Conservation (phyloP, 64 coral and sea anemone species). For the Dendronephthya gigantea region DNA sequence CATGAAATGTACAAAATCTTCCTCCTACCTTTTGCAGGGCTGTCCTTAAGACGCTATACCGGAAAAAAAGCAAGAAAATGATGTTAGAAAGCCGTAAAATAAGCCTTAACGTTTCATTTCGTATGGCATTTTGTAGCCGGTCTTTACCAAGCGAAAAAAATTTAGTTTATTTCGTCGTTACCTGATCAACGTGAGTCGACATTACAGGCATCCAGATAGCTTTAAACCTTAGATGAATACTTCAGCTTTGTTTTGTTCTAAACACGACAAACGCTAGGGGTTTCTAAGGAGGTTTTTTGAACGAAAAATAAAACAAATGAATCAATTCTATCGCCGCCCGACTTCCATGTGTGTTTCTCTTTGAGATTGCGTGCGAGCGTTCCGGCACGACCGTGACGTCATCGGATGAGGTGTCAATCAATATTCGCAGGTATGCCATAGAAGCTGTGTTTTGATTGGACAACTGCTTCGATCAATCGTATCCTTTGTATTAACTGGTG, state of each 20-base stretch:
- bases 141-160: not conserved
- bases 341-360: slow-evolving; percentile 14
- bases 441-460: not conserved
- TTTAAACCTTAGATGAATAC: not conserved
- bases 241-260: not conserved
- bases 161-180: not conserved
- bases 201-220: slow-evolving; percentile 10
- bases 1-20: not conserved
- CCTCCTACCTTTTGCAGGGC: not conserved
- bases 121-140: not conserved
- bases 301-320: slow-evolving; percentile 1
- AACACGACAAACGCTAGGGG: not conserved
- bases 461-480: not conserved
- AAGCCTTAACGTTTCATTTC: not conserved
- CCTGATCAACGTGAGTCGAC: slow-evolving; percentile 7
- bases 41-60: slow-evolving; percentile 5
- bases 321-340: not conserved
- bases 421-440: not conserved
- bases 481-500: not conserved
- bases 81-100: not conserved
- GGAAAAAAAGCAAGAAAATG: not conserved
- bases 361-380: not conserved
- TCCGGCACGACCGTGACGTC: not conserved
- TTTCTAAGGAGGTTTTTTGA: not conserved
- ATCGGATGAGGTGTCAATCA: slow-evolving; percentile 14